phyloP scores from a whole-genome alignment of 1,140 invertebrate genomes.

The Popillia japonica region DNA sequence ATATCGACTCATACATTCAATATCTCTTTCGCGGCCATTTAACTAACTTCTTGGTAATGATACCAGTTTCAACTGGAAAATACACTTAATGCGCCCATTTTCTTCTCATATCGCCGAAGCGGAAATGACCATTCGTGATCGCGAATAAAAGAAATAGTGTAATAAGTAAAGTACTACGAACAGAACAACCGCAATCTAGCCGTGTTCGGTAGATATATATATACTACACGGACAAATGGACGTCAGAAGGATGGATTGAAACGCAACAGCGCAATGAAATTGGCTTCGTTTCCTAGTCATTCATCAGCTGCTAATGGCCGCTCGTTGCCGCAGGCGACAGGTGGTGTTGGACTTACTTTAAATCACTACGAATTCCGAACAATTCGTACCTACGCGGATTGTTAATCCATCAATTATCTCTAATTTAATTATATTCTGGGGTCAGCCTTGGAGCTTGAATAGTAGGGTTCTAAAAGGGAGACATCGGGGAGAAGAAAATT shows the following conservation, averaged over 20 bases:
- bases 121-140: background rate
- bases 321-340: slow-evolving; percentile 50
- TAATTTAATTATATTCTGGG: slow-evolving; percentile 32
- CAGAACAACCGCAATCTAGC: background rate
- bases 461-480: background rate
- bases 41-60: background rate
- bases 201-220: background rate
- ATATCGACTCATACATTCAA: background rate
- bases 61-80: background rate
- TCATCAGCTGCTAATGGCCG: slow-evolving; percentile 55
- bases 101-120: background rate
- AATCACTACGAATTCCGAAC: slow-evolving; percentile 34
- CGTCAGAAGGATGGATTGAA: slow-evolving; percentile 49
- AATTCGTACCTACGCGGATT: slow-evolving; percentile 34
- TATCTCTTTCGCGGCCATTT: background rate
- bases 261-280: slow-evolving; percentile 56
- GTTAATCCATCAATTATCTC: slow-evolving; percentile 39
- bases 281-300: slow-evolving; percentile 56
- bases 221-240: slow-evolving; percentile 44
- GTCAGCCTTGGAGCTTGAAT: background rate
- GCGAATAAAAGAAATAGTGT: slow-evolving; percentile 8
- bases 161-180: background rate
- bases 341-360: slow-evolving; percentile 47
- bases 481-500: slow-evolving; percentile 13
- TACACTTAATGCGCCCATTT: background rate